Evolutionary conservation across 2,797 vertebrate genomes (phyloP), one percentile per base, ranked within the genome.

Genomic region (Eospalax fontanierii): DNA sequence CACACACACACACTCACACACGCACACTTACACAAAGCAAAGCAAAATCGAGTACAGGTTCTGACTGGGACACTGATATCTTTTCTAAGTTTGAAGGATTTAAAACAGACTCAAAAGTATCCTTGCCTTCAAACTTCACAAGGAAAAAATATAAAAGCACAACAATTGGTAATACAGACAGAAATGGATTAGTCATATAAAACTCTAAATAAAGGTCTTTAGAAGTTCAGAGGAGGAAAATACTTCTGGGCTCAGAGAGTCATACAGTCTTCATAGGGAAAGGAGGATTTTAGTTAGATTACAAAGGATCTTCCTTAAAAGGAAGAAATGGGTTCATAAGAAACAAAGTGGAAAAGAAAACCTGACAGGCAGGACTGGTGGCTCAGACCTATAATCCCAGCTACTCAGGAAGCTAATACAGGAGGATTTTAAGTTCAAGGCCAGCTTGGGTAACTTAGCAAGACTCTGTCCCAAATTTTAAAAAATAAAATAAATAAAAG

Each of bases 161-260:
- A 78, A 66, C 85, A 21, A 73, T 5, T 11, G 71, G 63, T 87
- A 90, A 84, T 73, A 88, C 16, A 93, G 38, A 90, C 11, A 94
- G 35, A 89, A 79, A 89, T 50, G 28, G 54, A 78, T 54, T 86
- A 46, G 2, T 18, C 28, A 70, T 35, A 2, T 35, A 66, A 91
- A 90, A 81, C 26, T 80, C 30, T 35, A 95, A 54, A 89, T 80
- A 94, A 43, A 46, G 7, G 19, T 16, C 22, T 83, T 74, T 38
- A 66, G 74, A 28, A 70, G 3, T 90, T 90, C 65, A 76, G 33
- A 88, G 1, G 14, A 79, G 15, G 63, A 76, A 57, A 19, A 10
- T 89, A 5, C 19, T 92, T 80, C 46, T 90, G 7, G 43, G 6
- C n/a, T 40, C 12, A 12, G 18, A 74, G 76, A 94, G 61, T 30